Evolutionary conservation across 2,113 vertebrate species (phyloP), one percentile per base, ranked within the genome.

Genomic region (Pteruthius melanotis): DNA sequence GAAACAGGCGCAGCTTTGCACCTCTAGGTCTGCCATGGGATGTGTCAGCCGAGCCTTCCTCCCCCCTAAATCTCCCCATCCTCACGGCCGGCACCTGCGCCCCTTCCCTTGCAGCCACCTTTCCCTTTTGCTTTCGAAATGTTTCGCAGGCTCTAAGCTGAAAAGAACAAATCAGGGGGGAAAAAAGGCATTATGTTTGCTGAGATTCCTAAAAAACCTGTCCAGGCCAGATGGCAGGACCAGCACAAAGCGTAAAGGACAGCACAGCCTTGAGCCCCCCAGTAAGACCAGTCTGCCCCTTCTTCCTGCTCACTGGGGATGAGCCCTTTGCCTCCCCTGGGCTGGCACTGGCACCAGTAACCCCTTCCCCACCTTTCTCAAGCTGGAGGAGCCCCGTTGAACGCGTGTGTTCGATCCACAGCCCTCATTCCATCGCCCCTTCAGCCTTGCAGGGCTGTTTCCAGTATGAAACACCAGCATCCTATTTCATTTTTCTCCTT

Each of bases 401-500:
- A 10, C 0, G 1, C 3, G 11, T 12, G 18, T 3, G 2, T 68
- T 50, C 8, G 21, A 65, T 20, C 57, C 9, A 0, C 30, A 60
- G 44, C 47, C 33, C 57, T 60, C 42, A 27, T 24, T 10, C 17
- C 8, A 16, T 37, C 4, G 13, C 59, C 47, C 66, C 63, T 65
- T 42, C 78, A 63, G 83, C 13, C 28, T 61, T 8, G 17, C 49
- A 37, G 60, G 53, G 53, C 72, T n/a, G 33, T 47, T 75, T 79
- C 66, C 90, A 93, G 66, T 65, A 69, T 30, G 61, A 91, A 93
- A 70, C 19, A 2, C 70, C 19, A 90, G 90, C 92, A 87, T 93
- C 64, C 56, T 47, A 72, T 83, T 71, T 57, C 49, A 40, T 64
- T 89, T 42, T 7, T 60, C 21, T 74, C 65, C 81, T 72, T 89